Percentiles rank a stretch among this genome's conserved stretches.
These are phyloP conservation scores for Ibidorhyncha struthersii DNA, from an alignment of 2,113 vertebrate genomes.

Conservation along the genomic window DNA sequence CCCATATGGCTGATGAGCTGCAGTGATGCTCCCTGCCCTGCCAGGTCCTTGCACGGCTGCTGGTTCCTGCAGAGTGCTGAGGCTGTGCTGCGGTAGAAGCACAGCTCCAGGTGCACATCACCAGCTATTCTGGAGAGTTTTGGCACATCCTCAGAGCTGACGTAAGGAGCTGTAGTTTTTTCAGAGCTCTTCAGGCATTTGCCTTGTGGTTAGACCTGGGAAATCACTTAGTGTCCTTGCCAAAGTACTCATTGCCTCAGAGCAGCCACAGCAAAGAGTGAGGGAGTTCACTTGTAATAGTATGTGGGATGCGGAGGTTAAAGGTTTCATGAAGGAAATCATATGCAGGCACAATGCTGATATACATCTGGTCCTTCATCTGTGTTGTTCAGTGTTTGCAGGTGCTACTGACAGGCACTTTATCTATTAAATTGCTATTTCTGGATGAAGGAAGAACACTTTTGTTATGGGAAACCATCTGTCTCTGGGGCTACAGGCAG, in stretches of 20 bases:
- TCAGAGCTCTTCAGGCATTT: not conserved
- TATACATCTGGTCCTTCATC: not conserved
- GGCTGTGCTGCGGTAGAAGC: not conserved
- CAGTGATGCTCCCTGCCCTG: not conserved
- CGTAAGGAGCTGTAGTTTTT: accelerated
- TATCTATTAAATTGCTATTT: not conserved
- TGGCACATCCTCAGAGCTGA: not conserved
- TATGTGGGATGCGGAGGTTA: not conserved
- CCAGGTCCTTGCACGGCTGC: not conserved
- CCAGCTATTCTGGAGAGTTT: not conserved
- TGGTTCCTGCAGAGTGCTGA: not conserved
- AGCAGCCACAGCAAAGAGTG: not conserved
- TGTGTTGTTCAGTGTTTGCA: not conserved
- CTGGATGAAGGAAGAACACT: not conserved
- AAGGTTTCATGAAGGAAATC: not conserved
- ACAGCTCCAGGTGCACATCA: not conserved
- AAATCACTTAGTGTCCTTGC: not conserved
- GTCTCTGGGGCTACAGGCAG: not conserved
- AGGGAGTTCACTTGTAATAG: not conserved
- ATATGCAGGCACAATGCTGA: not conserved
- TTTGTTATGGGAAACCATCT: not conserved
- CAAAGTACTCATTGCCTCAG: not conserved
- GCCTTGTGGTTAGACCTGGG: not conserved
- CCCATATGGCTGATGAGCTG: not conserved
- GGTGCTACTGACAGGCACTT: not conserved